Base-by-base conservation (phyloP, 2,888 invertebrate genomes). In the Lymantria monacha region DNA sequence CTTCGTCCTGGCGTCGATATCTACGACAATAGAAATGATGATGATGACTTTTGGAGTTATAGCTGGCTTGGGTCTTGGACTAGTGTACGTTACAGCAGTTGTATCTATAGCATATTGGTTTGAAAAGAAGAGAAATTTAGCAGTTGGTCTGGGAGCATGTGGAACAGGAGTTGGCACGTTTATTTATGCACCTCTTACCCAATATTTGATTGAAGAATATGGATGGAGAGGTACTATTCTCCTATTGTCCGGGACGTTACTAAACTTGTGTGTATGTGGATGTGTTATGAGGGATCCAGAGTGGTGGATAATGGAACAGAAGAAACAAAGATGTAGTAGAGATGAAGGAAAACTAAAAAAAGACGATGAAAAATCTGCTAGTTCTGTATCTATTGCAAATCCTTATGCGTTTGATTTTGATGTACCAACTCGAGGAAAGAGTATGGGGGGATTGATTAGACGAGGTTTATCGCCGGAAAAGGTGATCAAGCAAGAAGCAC, bases 61-160 rank as follows among this genome's bases (percentile, higher is more conserved):
- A 31, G 95, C 97, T 46, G 97, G 97, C 0, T 80, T 97, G 53
- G 97, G 97, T 0, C 88, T 97, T 59, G 96, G 97, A 7, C 83
- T 96, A 46, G 96, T 96, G 47, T 97, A 97, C 76, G 97, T 97
- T 10, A 96, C 97, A 1, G 97, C 97, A 7, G 97, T 97, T 7
- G 97, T 97, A 7, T 96, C 96, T 49, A 96, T 98, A 53, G 97
- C 97, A 8, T 97, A 96, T 77, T 98, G 97, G 95, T 98, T 98
- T 81, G 97, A 97, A 70, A 96, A 96, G 81, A 95, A 95, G 73
- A 93, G 97, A 37, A 96, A 96, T 43, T 92, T 97, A 59, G 97
- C 97, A 5, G 96, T 97, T 5, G 96, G 97, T 1, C 89, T 97
- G 49, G 96, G 97, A 0, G 97, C 97, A 0, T 96, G 97, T 67